phyloP scores from a whole-genome alignment of 2,797 vertebrate species.

The Pipistrellus nathusii region DNA sequence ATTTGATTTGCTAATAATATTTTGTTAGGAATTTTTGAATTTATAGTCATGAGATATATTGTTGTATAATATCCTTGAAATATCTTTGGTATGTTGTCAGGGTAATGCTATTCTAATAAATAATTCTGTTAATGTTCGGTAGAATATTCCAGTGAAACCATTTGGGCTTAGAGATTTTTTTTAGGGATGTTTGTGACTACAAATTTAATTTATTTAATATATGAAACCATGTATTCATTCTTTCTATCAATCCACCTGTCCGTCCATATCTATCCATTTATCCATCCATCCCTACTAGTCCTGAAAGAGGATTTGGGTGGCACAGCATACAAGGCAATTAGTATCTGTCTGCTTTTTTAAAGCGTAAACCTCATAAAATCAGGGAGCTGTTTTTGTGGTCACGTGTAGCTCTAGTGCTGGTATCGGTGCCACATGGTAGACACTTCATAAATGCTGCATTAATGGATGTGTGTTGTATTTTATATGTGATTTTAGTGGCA shows the following conservation, averaged over 20 bases:
- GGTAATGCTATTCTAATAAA: background rate
- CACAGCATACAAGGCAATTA: background rate
- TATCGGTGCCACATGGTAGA: background rate
- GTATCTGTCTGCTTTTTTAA: background rate
- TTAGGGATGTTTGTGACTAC: conserved; percentile 31
- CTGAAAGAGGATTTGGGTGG: background rate
- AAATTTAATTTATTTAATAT: background rate
- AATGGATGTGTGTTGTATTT: background rate
- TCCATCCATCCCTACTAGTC: background rate
- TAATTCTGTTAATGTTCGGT: background rate
- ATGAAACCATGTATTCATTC: background rate
- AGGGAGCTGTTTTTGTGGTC: background rate
- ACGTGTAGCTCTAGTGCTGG: background rate
- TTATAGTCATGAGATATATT: background rate
- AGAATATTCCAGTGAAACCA: conserved; percentile 34
- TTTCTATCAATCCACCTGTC: background rate
- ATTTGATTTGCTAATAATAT: conserved; percentile 30
- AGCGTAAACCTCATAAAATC: background rate
- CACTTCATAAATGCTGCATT: conserved; percentile 14
- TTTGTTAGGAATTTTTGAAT: conserved; percentile 2
- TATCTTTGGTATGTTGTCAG: background rate
- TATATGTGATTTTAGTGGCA: background rate
- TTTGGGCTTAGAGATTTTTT: conserved; percentile 1
- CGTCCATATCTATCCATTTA: background rate
- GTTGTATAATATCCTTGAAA: background rate